These are phyloP conservation scores for Lamellibrachia columna DNA, from an alignment of 2,888 invertebrate species.

Conservation along the genomic window DNA sequence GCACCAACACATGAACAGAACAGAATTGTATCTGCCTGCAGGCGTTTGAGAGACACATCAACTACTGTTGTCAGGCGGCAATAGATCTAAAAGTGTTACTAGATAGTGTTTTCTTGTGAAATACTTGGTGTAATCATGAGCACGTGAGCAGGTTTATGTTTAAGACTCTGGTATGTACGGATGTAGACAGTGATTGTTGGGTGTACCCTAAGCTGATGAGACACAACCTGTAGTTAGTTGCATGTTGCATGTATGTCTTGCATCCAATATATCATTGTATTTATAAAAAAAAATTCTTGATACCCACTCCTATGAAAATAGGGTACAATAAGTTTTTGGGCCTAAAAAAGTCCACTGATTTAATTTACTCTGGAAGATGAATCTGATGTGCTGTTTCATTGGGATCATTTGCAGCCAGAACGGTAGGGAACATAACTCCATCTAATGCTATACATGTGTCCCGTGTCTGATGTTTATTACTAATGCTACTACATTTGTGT, in stretches of 20 bases:
- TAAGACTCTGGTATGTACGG: background rate
- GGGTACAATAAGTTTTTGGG: no score
- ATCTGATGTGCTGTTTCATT: background rate
- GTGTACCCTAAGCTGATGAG: background rate
- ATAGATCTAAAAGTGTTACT: constrained; percentile 8
- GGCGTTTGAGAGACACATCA: no score
- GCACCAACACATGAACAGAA: background rate
- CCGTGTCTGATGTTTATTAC: background rate
- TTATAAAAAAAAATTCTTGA: background rate
- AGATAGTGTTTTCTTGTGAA: constrained; percentile 6
- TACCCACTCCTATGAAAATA: no score
- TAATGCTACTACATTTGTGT: background rate
- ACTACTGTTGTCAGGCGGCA: background rate
- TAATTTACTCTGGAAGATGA: background rate
- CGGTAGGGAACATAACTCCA: background rate
- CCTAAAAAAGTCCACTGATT: background rate
- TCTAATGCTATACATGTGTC: background rate
- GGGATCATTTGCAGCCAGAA: background rate
- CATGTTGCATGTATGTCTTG: constrained; percentile 22
- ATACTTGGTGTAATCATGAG: background rate
- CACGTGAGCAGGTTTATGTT: constrained; percentile 6
- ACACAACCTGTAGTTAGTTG: background rate
- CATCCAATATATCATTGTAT: background rate
- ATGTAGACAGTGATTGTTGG: background rate
- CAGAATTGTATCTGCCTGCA: constrained; percentile 17